Base-by-base conservation (phyloP, 2,888 invertebrate genomes). In the Xestia rhomboidea region DNA sequence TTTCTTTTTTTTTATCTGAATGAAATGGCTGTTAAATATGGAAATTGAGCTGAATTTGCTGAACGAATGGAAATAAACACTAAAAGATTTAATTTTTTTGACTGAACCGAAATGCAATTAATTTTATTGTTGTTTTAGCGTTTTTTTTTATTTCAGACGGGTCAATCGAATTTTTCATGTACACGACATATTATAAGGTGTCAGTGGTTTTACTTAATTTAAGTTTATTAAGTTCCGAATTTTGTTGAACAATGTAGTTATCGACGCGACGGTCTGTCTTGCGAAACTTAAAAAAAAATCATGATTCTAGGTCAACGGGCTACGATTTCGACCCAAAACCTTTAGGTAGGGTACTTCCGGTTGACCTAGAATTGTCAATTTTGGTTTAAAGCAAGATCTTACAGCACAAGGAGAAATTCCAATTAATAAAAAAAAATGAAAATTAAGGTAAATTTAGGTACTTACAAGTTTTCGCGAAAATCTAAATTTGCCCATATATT, bases 1-100 rank as follows among this genome's bases (percentile, higher is more conserved):
- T 27, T 38, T 0, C 30, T 2, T 49, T 64, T 69, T 72, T 67
- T 73, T 10, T 4, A 27, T 6, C 34, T 13, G 34, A 38, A 74
- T 78, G 63, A 62, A 82, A 67, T 72, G 51, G 51, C 13, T 76
- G 84, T 79, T 64, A 82, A 76, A 71, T 79, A 79, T 75, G 49
- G 49, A 72, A 54, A 69, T 76, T 73, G 51, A 15, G 11, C 10
- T 49, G 57, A 76, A 79, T 73, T n/a, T 81, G 68, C 64, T 66
- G 64, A 60, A 75, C 81, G 15, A 51, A 57, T 57, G 68, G 49
- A 75, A 75, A 69, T 75, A 69, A 46, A 62, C 10, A 34, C 15
- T 41, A 73, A 73, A 41, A 57, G 46, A 34, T 27, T 74, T 41
- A 1, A 63, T 54, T 34, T 68, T 63, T 49, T 41, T 49, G 0